phyloP scores from a whole-genome alignment of 2,888 invertebrate genomes.

The Sylvicola cinctus region DNA sequence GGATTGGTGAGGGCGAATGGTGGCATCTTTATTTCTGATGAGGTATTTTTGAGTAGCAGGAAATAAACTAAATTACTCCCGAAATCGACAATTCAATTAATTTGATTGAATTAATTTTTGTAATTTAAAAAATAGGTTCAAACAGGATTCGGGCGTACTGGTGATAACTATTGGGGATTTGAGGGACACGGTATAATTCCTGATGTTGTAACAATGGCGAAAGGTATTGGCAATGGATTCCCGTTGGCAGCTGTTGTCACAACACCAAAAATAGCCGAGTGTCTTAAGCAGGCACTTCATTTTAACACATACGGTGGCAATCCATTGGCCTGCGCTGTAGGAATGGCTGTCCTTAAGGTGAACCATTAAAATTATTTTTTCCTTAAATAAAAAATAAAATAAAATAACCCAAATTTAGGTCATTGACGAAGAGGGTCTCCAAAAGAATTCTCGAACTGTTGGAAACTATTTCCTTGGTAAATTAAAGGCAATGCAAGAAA shows the following conservation, averaged over 20 bases:
- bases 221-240: conserved; percentile 82
- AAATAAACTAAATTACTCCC: too few species aligned
- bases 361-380: conserved; percentile 13
- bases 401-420: conserved; percentile 42
- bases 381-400: background rate
- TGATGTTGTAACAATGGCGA: conserved; percentile 92
- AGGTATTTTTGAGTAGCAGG: too few species aligned
- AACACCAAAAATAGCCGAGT: conserved; percentile 65
- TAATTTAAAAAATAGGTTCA: conserved; percentile 56
- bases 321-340: conserved; percentile 73
- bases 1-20: conserved; percentile 59
- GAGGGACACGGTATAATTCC: conserved; percentile 67
- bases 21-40: conserved; percentile 80
- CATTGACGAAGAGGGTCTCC: conserved; percentile 70
- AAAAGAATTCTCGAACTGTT: conserved; percentile 49
- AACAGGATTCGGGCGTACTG: conserved; percentile 89
- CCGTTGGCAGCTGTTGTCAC: conserved; percentile 92
- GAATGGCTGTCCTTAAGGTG: conserved; percentile 82
- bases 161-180: conserved; percentile 94
- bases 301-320: conserved; percentile 97
- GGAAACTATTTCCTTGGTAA: conserved; percentile 68
- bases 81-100: too few species aligned
- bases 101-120: too few species aligned
- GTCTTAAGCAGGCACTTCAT: conserved; percentile 52
- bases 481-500: conserved; percentile 46